A percentile compares a stretch with the other conserved stretches of the same genome.
Conservation (phyloP, 2,888 invertebrate species). For the Hydrotaea diabolus region DNA sequence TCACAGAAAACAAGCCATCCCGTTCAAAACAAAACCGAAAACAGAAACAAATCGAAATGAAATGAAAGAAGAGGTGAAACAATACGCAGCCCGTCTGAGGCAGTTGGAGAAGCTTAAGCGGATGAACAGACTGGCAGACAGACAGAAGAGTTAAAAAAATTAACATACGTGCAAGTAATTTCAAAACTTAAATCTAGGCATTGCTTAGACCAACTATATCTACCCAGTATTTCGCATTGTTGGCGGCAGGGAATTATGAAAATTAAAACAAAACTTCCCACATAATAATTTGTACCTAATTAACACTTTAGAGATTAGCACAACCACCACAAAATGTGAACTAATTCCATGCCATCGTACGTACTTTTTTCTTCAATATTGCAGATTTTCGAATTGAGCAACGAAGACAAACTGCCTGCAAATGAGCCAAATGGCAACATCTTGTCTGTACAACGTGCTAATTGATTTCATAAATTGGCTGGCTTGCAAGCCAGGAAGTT, state of each 20-base stretch:
- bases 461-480: constrained; percentile 75
- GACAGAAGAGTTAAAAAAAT: neutral
- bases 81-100: neutral
- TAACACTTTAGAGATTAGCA: constrained; percentile 29
- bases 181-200: neutral
- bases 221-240: neutral
- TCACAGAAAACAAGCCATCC: constrained; percentile 20
- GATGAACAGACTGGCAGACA: neutral
- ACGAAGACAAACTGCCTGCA: constrained; percentile 76
- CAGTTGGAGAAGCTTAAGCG: neutral
- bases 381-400: constrained; percentile 80
- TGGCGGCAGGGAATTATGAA: constrained; percentile 20
- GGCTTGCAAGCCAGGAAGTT: constrained; percentile 72
- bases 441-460: constrained; percentile 70
- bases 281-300: constrained; percentile 35
- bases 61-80: neutral
- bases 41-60: too few relatives aligned
- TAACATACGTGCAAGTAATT: neutral
- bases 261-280: constrained; percentile 26
- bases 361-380: constrained; percentile 55
- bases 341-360: neutral
- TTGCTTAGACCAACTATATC: neutral
- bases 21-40: neutral
- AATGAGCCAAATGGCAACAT: constrained; percentile 71
- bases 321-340: neutral